Evolutionary conservation across 2,888 invertebrate species (phyloP), one percentile per base, ranked within the genome.

Genomic region (Tetragnatha montana): DNA sequence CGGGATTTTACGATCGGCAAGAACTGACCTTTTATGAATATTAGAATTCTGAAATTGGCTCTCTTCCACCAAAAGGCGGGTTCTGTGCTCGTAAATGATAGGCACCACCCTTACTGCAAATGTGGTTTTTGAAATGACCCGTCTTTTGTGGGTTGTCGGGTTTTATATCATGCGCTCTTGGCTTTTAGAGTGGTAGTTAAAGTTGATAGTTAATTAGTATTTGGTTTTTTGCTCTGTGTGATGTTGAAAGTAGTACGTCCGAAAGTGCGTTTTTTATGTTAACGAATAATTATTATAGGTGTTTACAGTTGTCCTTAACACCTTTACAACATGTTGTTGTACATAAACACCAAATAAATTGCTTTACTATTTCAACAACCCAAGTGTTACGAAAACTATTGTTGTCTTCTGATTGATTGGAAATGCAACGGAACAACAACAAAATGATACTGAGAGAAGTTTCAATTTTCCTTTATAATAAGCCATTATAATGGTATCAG

Each of bases 11-110:
- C 68, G 83, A 68, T 71, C 79, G 35, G 14, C 73, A 49, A 73
- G 83, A 88, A 88, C 82, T 83, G 78, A 78, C 73, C 79, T 88
- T 88, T 88, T 83, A 83, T 73, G 82, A 71, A 79, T 88, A 88
- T 88, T 88, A 88, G 78, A 83, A 83, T 83, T 69, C 73, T 21
- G 68, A 79, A 88, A 81, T 88, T 83, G 78, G 82, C 88, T 70
- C 60, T 68, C 21, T 35, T 78, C 83, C 88, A 83, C 73, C 35
- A 71, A 78, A n/a, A 83, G 68, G 78, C 82, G 49, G 73, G 6
- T 19, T 8, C 19, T n/a, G 50, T 50, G 14, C 81, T 49, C 81
- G 73, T 82, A 82, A 82, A 74, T 71, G 71, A 19, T 60, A 60
- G 74, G 22, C 73, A 82, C 82, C 73, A 71, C 60, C 82, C 60